Base-by-base conservation (phyloP, 2,797 vertebrate species). In the Pantherophis alleghaniensis region DNA sequence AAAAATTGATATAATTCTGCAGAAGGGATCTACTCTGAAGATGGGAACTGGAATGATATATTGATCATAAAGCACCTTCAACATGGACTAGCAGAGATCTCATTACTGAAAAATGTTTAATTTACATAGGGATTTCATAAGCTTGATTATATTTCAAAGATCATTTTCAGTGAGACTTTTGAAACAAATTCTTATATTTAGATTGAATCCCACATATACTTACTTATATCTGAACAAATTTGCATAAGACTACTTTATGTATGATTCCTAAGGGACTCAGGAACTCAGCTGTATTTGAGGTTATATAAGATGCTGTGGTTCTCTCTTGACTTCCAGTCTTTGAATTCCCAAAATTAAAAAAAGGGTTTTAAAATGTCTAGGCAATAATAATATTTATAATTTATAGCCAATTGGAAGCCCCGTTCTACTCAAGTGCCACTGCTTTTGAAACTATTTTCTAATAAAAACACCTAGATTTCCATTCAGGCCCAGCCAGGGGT, bases 51-150 rank as follows among this genome's bases (percentile, higher is more conserved):
- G 0, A 92, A 60, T 92, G 87, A 22, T 93, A 90, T 74, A 69
- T 94, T 96, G 96, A 95, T 95, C 95, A 95, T 94, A 91, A 88
- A 93, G 24, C n/a, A n/a, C n/a, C 26, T 42, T 42, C 20, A 74
- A n/a, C 74, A 6, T 79, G 66, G 42, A 22, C 55, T 24, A 42
- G 16, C 22, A 26, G 22, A 18, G 7, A 83, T 79, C 26, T 61
- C 24, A 28, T 83, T 57, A 60, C 14, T 91, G 60, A 89, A 89
- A 89, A 26, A 26, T 13, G 13, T 57, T 28, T 63, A 16, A 24
- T 16, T 63, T 90, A 16, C 26, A 11, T 51, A 63, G 16, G 51
- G 2, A n/a, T 51, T 86, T 86, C 79, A 86, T 86, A 86, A 11
- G 22, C 12, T 51, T 26, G 20, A 37, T 86, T 51, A 47, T 26